phyloP scores from a whole-genome alignment of 2,797 vertebrate genomes.

The Bradypodion ventrale region DNA sequence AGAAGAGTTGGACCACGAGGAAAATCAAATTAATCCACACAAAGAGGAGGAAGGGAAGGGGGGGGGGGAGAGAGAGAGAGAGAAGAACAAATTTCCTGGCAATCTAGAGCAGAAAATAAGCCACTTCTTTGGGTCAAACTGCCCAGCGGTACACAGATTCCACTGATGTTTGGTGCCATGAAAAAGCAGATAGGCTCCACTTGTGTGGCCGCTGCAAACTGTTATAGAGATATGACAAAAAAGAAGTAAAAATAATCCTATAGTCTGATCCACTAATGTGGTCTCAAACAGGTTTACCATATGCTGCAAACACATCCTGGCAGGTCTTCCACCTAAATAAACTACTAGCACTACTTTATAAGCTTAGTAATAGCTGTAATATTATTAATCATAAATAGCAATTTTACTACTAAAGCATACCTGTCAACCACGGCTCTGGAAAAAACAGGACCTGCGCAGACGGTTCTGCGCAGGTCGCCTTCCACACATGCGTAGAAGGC shows the following conservation, averaged over 20 bases:
- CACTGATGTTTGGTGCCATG: not conserved
- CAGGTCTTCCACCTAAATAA: too few species aligned
- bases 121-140: not conserved
- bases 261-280: too few species aligned
- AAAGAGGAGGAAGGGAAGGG: too few species aligned
- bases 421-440: too few species aligned
- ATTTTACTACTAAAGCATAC: too few species aligned
- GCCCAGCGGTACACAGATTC: not conserved
- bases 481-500: too few species aligned
- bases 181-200: not conserved
- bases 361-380: too few species aligned
- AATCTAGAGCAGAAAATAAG: not conserved
- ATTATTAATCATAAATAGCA: too few species aligned
- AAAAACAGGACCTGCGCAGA: too few species aligned
- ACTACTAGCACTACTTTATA: too few species aligned
- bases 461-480: too few species aligned
- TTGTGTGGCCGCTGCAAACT: not conserved
- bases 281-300: constrained; percentile 80
- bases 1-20: not conserved
- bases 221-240: not conserved
- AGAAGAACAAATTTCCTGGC: not conserved
- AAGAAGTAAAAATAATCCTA: too few species aligned
- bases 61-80: not conserved
- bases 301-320: constrained; percentile 96
- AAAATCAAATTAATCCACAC: not conserved